Evolutionary conservation across 2,888 invertebrate species (phyloP), one percentile per base, ranked within the genome.

Genomic region (Gasteruption jaculator): DNA sequence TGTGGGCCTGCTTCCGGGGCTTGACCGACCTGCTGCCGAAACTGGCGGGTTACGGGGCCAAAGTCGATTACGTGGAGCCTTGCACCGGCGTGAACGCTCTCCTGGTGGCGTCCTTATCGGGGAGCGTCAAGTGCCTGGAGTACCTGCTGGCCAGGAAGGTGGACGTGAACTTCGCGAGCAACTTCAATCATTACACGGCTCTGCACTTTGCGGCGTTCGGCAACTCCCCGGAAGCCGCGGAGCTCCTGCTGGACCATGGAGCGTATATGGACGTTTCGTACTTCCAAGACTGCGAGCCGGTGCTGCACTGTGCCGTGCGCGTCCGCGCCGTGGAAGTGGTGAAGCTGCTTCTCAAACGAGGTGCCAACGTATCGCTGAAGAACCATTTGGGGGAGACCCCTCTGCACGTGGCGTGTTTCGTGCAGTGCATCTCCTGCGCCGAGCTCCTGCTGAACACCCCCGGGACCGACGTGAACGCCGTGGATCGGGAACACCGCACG

Each of bases 1-100:
- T 89, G 38, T 90, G 89, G 89, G 79, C 83, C 1, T 83, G 86
- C 4, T 88, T 86, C 58, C 75, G 86, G 35, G 85, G 83, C 53
- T 74, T 85, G 34, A 77, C 79, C 61, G 81, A 85, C 51, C 68
- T 87, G 24, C 65, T 90, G 39, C 80, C 82, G 11, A 76, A 78
- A 21, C 67, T 90, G 21, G 68, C 86, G 35, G 75, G 76, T 22
- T 68, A 76, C 7, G 87, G 86, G n/a, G 86, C 85, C 18, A 82
- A 85, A 49, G 71, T 82, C 19, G 72, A 81, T 45, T 86, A 82
- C 64, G 79, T 78, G 52, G 87, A 89, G 61, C 80, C 85, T 10
- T 78, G 81, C 40, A 78, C 78, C 45, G 89, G 89, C 0, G 74
- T 87, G 45, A 83, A 85, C 12, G 83, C 86, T 0, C 67, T 90